phyloP scores from a whole-genome alignment of 1,140 invertebrate genomes.

The Scaptodrosophila lebanonensis region DNA sequence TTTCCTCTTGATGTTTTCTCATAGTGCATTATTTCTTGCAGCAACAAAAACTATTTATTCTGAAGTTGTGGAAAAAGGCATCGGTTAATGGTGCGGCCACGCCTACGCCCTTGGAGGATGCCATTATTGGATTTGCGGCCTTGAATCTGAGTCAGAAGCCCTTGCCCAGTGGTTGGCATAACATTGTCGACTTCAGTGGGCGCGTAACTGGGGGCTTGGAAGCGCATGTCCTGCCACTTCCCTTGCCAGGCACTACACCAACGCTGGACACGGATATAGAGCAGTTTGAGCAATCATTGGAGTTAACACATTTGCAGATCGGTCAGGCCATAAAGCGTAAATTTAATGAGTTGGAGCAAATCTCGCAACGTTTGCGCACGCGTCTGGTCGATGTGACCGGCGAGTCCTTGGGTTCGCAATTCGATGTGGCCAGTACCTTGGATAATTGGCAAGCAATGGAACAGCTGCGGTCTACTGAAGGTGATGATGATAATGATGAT shows the following conservation, averaged over 20 bases:
- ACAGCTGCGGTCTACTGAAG: slow-evolving; percentile 49
- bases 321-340: slow-evolving; percentile 79
- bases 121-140: slow-evolving; percentile 80
- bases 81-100: slow-evolving; percentile 39
- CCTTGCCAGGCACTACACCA: background rate
- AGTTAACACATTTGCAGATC: slow-evolving; percentile 61
- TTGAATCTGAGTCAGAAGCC: slow-evolving; percentile 80
- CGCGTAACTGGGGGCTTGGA: slow-evolving; percentile 81
- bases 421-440: slow-evolving; percentile 41
- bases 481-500: slow-evolving; percentile 77
- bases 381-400: slow-evolving; percentile 80
- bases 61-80: slow-evolving; percentile 81
- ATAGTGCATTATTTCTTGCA: slow-evolving; percentile 73
- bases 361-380: slow-evolving; percentile 80
- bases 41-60: slow-evolving; percentile 80
- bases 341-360: slow-evolving; percentile 81
- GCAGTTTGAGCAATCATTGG: slow-evolving; percentile 56
- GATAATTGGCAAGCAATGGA: slow-evolving; percentile 51
- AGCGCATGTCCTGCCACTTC: slow-evolving; percentile 66
- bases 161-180: slow-evolving; percentile 81
- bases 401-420: slow-evolving; percentile 76
- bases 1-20: too few relatives aligned
- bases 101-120: slow-evolving; percentile 78
- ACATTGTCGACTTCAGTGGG: slow-evolving; percentile 81
- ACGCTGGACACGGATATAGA: slow-evolving; percentile 54